Percentiles rank a stretch among this genome's conserved stretches.
Conservation (phyloP, 2,888 invertebrate genomes). For the Ophion slaviceki region DNA sequence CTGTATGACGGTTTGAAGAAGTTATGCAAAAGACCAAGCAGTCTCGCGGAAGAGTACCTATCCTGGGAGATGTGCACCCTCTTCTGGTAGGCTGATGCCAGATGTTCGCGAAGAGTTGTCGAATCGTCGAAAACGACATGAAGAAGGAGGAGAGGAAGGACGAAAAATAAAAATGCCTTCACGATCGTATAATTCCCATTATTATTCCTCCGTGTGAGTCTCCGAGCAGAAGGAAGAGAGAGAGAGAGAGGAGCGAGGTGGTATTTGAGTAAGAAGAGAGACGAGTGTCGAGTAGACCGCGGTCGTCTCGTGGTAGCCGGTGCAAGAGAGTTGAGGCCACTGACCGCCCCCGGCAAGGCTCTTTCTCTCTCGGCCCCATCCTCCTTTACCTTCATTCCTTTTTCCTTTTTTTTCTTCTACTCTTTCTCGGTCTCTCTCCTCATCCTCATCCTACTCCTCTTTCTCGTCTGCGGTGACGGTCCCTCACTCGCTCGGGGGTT, state of each 20-base stretch:
- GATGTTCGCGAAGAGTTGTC: neutral
- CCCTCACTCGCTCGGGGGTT: slow-evolving; percentile 43
- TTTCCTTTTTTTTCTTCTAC: slow-evolving; percentile 55
- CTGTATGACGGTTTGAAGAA: neutral
- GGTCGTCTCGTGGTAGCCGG: slow-evolving; percentile 74
- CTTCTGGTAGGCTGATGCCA: too few species aligned
- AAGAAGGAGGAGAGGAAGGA: slow-evolving; percentile 8
- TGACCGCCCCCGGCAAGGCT: slow-evolving; percentile 83
- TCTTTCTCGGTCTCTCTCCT: slow-evolving; percentile 29
- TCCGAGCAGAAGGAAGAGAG: slow-evolving; percentile 23
- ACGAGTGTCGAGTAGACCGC: slow-evolving; percentile 44
- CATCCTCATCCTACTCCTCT: slow-evolving; percentile 6
- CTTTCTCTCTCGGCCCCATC: slow-evolving; percentile 70
- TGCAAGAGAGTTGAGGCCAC: slow-evolving; percentile 78
- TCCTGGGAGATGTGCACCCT: too few species aligned
- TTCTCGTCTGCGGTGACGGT: slow-evolving; percentile 6
- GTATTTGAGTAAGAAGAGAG: slow-evolving; percentile 33
- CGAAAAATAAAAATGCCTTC: slow-evolving; percentile 43
- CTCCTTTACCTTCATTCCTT: slow-evolving; percentile 50
- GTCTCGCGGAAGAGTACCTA: too few species aligned
- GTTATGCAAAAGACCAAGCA: too few species aligned
- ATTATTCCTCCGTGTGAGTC: slow-evolving; percentile 71
- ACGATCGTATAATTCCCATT: slow-evolving; percentile 73
- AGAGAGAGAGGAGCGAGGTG: slow-evolving; percentile 18
- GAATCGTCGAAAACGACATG: neutral